Evolutionary conservation across 1,140 invertebrate genomes (phyloP).

Genomic region (Apocrypta bakeri): DNA sequence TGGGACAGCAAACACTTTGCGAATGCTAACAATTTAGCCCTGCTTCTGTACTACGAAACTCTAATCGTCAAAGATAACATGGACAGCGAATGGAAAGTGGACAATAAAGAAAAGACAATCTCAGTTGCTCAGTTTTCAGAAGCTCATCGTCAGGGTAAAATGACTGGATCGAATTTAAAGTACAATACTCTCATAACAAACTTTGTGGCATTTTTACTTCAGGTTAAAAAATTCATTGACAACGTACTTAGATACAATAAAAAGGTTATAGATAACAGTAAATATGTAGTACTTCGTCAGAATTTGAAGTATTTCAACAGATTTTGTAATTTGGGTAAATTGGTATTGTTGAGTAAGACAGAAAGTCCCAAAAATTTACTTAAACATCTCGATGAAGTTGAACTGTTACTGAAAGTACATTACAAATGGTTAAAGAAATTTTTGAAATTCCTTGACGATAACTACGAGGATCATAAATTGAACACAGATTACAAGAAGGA

Average conservation of each 20-base stretch:
- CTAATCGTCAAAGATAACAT: constrained; percentile 32
- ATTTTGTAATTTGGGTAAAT: constrained; percentile 66
- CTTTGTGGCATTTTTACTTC: constrained; percentile 68
- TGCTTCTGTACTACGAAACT: constrained; percentile 57
- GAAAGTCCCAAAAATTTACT: constrained; percentile 55
- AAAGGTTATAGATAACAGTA: constrained; percentile 47
- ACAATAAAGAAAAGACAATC: constrained; percentile 39
- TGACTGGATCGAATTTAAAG: constrained; percentile 69
- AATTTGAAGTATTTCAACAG: constrained; percentile 73
- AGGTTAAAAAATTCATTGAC: constrained; percentile 67
- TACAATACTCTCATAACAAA: constrained; percentile 74
- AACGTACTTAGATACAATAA: constrained; percentile 60
- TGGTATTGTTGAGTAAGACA: constrained; percentile 53
- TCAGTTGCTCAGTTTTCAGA: constrained; percentile 57
- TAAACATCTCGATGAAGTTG: constrained; percentile 60
- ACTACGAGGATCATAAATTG: constrained; percentile 14
- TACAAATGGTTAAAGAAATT: constrained; percentile 70
- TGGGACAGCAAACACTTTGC: constrained; percentile 32
- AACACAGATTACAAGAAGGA: constrained; percentile 21
- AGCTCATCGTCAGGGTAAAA: constrained; percentile 59
- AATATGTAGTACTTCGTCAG: constrained; percentile 55
- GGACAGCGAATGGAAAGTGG: constrained; percentile 23
- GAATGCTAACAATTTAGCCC: constrained; percentile 59
- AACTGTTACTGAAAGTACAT: constrained; percentile 63
- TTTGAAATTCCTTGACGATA: constrained; percentile 52